phyloP scores from a whole-genome alignment of 2,797 vertebrate species.

The Lateolabrax maculatus region DNA sequence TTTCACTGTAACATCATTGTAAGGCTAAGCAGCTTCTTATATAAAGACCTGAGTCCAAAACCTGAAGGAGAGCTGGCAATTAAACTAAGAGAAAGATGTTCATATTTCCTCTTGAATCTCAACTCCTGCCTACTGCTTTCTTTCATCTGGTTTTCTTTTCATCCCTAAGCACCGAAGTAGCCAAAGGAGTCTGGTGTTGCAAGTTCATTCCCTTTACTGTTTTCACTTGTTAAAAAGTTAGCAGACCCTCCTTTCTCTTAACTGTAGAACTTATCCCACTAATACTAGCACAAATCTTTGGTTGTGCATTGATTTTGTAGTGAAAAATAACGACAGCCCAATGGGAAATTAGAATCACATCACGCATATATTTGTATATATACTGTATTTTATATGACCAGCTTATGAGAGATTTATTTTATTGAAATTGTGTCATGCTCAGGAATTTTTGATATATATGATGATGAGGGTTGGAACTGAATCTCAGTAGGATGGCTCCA shows the following conservation, averaged over 20 bases:
- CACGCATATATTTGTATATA: not conserved
- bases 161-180: conserved; percentile 30
- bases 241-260: not conserved
- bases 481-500: conserved; percentile 2
- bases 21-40: not conserved
- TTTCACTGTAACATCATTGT: not conserved
- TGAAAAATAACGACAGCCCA: not conserved
- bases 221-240: conserved; percentile 26
- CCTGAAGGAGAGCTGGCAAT: conserved; percentile 26
- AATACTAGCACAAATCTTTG: not conserved
- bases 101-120: conserved; percentile 35
- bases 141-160: conserved; percentile 59
- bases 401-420: not conserved
- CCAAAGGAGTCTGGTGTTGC: conserved; percentile 24
- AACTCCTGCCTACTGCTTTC: conserved; percentile 16
- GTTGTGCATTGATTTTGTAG: not conserved
- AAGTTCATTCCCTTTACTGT: conserved; percentile 26
- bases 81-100: conserved; percentile 30
- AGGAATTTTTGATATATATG: not conserved
- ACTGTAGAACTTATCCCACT: not conserved
- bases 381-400: not conserved
- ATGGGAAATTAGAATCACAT: not conserved
- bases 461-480: conserved; percentile 4
- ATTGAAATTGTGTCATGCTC: not conserved
- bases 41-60: conserved; percentile 15